phyloP scores from a whole-genome alignment of 2,113 vertebrate species.

The Tragelaphus strepsiceros region DNA sequence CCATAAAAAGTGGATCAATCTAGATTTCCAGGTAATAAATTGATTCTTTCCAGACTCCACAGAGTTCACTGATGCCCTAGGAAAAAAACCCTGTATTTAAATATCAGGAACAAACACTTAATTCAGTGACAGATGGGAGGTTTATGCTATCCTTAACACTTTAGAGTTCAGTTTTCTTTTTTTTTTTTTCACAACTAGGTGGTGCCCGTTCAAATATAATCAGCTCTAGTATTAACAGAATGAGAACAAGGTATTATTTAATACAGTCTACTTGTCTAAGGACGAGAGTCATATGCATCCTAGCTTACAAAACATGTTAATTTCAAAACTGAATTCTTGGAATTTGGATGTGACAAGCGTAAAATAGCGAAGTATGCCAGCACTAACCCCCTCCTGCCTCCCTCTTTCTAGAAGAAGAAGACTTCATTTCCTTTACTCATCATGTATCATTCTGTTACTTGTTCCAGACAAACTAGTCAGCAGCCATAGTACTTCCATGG shows the following conservation, averaged over 20 bases:
- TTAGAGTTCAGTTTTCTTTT: background rate
- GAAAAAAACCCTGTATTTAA: background rate
- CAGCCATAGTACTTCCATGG: background rate
- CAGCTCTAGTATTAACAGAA: background rate
- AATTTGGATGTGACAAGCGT: background rate
- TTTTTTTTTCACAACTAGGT: background rate
- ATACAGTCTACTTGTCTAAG: conserved; percentile 3
- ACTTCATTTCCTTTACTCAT: background rate
- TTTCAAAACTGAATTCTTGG: background rate
- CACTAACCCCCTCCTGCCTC: background rate
- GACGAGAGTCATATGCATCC: background rate
- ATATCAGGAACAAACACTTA: background rate
- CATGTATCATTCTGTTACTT: background rate
- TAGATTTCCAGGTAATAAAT: background rate
- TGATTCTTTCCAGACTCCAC: background rate
- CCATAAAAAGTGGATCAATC: background rate
- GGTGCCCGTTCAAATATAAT: background rate
- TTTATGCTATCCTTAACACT: background rate
- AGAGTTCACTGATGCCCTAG: background rate
- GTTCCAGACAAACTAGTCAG: background rate
- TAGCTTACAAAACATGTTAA: background rate
- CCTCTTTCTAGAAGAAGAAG: background rate
- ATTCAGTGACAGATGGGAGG: background rate
- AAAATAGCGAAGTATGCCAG: background rate
- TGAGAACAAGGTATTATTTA: background rate